Base-by-base conservation (phyloP, 1,140 invertebrate genomes). In the Tetraneura akinire region DNA sequence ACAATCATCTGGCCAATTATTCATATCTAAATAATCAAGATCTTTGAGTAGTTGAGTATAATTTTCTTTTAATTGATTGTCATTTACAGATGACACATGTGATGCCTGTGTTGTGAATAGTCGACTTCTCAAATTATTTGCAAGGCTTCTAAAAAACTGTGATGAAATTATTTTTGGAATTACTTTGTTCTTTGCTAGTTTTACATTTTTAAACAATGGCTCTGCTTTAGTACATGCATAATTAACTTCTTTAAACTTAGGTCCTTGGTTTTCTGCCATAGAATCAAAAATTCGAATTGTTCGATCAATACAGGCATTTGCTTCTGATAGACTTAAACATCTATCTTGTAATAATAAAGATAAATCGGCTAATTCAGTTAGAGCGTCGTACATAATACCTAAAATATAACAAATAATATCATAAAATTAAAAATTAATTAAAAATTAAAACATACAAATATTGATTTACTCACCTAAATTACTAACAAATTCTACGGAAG, bases 241-340 rank as follows among this genome's bases (percentile, higher is more conserved):
- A 64, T 37, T 37, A 37, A 64, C 29, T 64, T 64, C 60, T 32
- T 64, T 37, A 18, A 37, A 37, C 29, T 66, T 66, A 11, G 32
- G 62, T 37, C 32, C 16, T 37, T 42, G n/a, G 2, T 66, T 42
- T 66, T 66, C 62, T 42, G 37, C 18, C 32, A 66, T 66, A n/a
- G 32, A 66, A 66, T 66, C 62, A 66, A 66, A 66, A 42, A 66
- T 42, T 42, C 62, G 62, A n/a, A 66, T 66, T 18, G 62, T 42
- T 42, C 32, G 62, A 42, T 66, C 62, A 66, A 66, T 60, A 60
- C 13, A 60, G 14, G 1, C 1, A 60, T 66, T 66, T 42, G 62
- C 62, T 37, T 42, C 37, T 66, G 62, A 42, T 42, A 66, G 29
- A 66, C 32, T 42, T 66, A 66, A n/a, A 42, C 32, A 42, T 42